phyloP scores from a whole-genome alignment of 2,888 invertebrate genomes.

The Pterostichus niger region DNA sequence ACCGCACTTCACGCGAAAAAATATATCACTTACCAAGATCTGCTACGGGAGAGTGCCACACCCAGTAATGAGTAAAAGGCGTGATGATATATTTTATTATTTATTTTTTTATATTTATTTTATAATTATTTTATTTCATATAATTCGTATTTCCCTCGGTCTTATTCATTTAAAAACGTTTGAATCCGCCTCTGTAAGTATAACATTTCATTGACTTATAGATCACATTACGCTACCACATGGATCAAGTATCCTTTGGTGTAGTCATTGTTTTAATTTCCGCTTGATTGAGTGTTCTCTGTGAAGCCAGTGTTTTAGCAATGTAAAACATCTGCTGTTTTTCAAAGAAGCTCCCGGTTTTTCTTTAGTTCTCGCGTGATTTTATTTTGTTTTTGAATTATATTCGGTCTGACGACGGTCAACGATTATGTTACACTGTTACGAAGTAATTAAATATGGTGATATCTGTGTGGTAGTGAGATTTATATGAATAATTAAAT shows the following conservation, averaged over 20 bases:
- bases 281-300: constrained; percentile 52
- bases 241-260: constrained; percentile 59
- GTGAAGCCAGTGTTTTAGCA: constrained; percentile 43
- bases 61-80: too few relatives aligned
- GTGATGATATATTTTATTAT: too few relatives aligned
- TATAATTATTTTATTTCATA: too few relatives aligned
- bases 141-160: too few relatives aligned
- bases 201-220: constrained; percentile 55
- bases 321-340: constrained; percentile 52
- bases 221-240: constrained; percentile 57
- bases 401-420: constrained; percentile 25
- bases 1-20: too few relatives aligned
- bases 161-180: not conserved
- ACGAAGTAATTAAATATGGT: constrained; percentile 29
- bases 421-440: constrained; percentile 27
- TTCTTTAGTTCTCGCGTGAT: not conserved
- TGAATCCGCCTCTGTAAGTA: constrained; percentile 32
- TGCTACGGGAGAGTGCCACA: too few relatives aligned
- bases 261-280: constrained; percentile 62
- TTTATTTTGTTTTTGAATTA: constrained; percentile 41
- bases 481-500: constrained; percentile 29
- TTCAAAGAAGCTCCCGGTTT: constrained; percentile 19
- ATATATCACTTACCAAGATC: too few relatives aligned
- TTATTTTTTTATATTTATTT: too few relatives aligned
- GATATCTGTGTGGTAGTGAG: constrained; percentile 30